Evolutionary conservation across 53 echinoderm and acorn worm genomes (phyloP), one percentile per base, ranked within the genome.

Genomic region (Echinometra lucunter): DNA sequence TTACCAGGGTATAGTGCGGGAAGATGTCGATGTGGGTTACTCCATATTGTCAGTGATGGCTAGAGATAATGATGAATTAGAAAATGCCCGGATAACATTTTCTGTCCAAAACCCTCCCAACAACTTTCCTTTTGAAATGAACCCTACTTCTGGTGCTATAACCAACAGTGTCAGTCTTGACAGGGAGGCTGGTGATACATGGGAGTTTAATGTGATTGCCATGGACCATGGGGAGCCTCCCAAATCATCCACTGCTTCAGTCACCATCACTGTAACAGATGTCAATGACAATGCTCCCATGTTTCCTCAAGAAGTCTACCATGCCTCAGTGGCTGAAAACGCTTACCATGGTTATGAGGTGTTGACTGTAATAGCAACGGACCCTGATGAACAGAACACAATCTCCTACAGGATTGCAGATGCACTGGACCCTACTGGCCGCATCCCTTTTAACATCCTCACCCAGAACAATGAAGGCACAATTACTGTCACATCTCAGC

Each of bases 231-330:
- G 99, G 13, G 95, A 90, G 25, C 94, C 95, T 34, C 98, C 97
- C 17, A 88, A 69, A 74, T 95, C 95, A 28, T 96, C 98, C 0
- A 98, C 97, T 25, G 96, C 98, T 35, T 89, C 94, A 6, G 96
- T 99, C 18, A 88, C 95, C 6, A 93, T 99, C 49, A 95, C 93
- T 56, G 93, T 99, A 27, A 95, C 95, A 1, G 99, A 99, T 94
- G 96, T 99, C 16, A 99, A 99, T 72, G 99, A 99, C 90, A 99
- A 99, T 58, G 94, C 99, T 38, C 99, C 99, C 2, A 66, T 81
- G 42, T 99, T 99, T 88, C 44, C 96, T 23, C 87, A 96, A 67
- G 75, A 45, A 2, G 93, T 96, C 63, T 99, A 98, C 45, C 88
- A 95, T 44, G 95, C 95, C 13, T 85, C 93, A 6, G 97, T 99